Base-by-base conservation (phyloP, 2,113 vertebrate species). In the Nannobrachium achirus region DNA sequence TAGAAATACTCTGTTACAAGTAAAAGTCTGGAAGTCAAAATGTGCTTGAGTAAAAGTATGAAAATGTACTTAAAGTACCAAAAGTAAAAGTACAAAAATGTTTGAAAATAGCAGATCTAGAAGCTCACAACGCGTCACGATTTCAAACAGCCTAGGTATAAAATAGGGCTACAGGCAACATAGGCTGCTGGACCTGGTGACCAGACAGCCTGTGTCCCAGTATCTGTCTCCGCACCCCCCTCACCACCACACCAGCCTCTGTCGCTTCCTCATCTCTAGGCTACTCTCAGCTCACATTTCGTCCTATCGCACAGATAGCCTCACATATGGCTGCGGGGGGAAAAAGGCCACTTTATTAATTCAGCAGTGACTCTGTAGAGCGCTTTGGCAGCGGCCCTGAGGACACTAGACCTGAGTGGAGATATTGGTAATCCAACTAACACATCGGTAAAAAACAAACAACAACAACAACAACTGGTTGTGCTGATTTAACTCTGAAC, bases 361-460 rank as follows among this genome's bases (percentile, higher is more conserved):
- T 72, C 72, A 78, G 71, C 16, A 8, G 55, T n/a, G 25, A 14
- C 52, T 20, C 55, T 13, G 33, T 14, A 38, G 60, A 33, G 16
- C 1, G 14, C n/a, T 53, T 74, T 79, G 79, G 79, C 73, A 79
- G 66, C 0, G 10, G 52, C 25, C 10, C 62, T 38, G 61, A 58
- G 67, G 69, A 76, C 67, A 49, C 16, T 66, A 57, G 69, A 71
- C 19, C 19, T 25, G 80, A 76, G 76, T 25, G 63, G 71, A n/a
- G 16, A 69, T 60, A 72, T n/a, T 18, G 61, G 51, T 56, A 44
- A 66, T 71, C 63, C 66, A 71, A 72, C 42, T 56, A 67, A 69
- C 63, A 4, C 25, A 25, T 25, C 4, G 25, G 25, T 25, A 4
- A 25, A 25, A 25, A 25, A 25, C 3, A 33, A 5, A 4, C 25